These are phyloP conservation scores for Cheirogaleus major DNA, from an alignment of 2,797 vertebrate genomes.

Conservation along the genomic window DNA sequence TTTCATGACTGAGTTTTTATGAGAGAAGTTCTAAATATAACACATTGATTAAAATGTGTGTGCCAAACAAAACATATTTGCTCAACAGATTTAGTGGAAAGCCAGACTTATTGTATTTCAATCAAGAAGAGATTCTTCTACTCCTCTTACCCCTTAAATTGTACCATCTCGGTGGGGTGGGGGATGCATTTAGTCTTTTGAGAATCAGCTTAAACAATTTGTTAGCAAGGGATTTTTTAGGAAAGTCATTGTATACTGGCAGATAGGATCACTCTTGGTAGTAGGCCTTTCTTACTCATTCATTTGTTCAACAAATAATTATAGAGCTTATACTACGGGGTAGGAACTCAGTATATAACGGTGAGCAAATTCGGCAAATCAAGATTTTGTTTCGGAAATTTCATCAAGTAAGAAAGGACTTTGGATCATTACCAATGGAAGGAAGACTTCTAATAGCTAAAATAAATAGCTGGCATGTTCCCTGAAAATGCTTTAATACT, in stretches of 20 bases:
- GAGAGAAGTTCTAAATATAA: not conserved
- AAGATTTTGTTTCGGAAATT: not conserved
- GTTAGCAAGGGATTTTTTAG: not conserved
- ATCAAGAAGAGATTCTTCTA: not conserved
- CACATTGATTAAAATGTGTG: not conserved
- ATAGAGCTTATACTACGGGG: not conserved
- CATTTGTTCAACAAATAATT: not conserved
- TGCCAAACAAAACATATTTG: not conserved
- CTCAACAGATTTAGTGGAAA: not conserved
- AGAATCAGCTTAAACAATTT: not conserved
- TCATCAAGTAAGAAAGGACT: not conserved
- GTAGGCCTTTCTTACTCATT: not conserved
- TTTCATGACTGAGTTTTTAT: not conserved
- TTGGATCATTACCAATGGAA: not conserved
- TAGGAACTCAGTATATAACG: not conserved
- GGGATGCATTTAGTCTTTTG: not conserved
- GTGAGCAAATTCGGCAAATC: not conserved
- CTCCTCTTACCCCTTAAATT: not conserved
- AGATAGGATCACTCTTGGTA: not conserved
- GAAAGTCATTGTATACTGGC: not conserved
- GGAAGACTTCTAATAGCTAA: not conserved
- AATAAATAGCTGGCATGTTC: not conserved
- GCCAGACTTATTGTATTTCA: not conserved
- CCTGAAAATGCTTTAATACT: not conserved
- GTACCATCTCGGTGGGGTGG: not conserved